Evolutionary conservation across 2,797 vertebrate genomes (phyloP), one percentile per base, ranked within the genome.

Genomic region (Mormyrops boulengeri): DNA sequence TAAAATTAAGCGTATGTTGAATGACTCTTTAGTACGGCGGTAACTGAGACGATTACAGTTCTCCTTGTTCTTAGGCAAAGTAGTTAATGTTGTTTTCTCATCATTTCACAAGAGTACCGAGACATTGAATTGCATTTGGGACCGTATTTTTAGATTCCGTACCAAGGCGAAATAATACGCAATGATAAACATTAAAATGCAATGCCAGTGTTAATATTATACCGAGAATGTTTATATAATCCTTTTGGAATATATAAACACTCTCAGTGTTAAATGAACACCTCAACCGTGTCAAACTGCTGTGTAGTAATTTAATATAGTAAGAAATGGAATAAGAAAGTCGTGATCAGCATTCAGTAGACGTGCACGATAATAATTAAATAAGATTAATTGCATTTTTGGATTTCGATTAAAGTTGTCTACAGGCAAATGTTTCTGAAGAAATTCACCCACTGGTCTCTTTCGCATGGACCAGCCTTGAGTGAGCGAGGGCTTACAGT

Each of bases 401-500:
- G 47, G 3, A 85, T 30, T 52, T 22, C 11, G 7, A 30, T 30
- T 85, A 22, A 85, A 85, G n/a, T 85, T 85, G 44, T 30, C 49
- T 12, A n/a, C n/a, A 49, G n/a, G 19, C 1, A 73, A 17, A 49
- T 52, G 49, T 11, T 41, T 38, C 34, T 57, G 34, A 38, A 86
- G 57, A 89, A 62, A 89, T 52, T 60, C 41, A 62, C 14, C 41
- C 14, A 50, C 12, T 88, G n/a, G 62, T 89, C 69, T 82, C 73
- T 30, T 57, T 77, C 19, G 82, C 49, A 87, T n/a, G 85, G 47
- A 52, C 47, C 69, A 52, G 30, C 88, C 17, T 50, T 86, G 30
- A 55, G 14, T 52, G 38, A 89, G 55, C 69, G 82, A 41, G 82
- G 14, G 77, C 38, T 89, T 90, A 89, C 41, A 77, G 69, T 91